Base-by-base conservation (phyloP, 1,140 invertebrate genomes). In the Bombus difficillimus region DNA sequence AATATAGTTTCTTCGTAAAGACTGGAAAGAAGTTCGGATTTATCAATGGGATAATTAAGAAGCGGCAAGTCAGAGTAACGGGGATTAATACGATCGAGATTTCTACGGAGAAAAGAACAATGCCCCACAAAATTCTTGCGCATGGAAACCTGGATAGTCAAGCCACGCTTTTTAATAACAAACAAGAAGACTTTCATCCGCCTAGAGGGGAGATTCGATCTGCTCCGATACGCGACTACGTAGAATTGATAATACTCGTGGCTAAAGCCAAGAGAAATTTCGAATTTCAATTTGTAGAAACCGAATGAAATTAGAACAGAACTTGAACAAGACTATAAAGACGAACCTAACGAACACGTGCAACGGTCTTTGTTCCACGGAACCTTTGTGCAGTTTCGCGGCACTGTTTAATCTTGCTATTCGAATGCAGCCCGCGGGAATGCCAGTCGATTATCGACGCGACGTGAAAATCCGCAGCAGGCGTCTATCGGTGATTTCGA, bases 371-470 rank as follows among this genome's bases (percentile, higher is more conserved):
- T 81, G 68, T 57, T 12, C 9, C 64, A 68, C 34, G 39, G 39
- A 68, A 13, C 39, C 62, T 37, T 69, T n/a, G 37, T 41, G 6
- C 22, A 25, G n/a, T 59, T 37, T n/a, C 18, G 57, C 39, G 8
- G 18, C 18, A 18, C 39, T 47, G 43, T 37, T 78, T 78, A 78
- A 83, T 57, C 34, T 32, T 25, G 68, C 57, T 78, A 69, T 69
- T 83, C 37, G 43, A 57, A 75, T 34, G 34, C 81, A 43, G 59
- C 47, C 37, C 18, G n/a, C 62, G 34, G 8, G 25, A 34, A 37
- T n/a, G 28, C 41, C 41, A 28, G 25, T 53, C 62, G 68, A 69
- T 83, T 71, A 83, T 83, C 74, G 74, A 28, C 8, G 10, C 34
- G 47, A 57, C 82, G 82, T 57, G 37, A 57, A 78, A 57, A 57